Evolutionary conservation across 1,140 invertebrate genomes (phyloP).

Genomic region (Drosophila arizonae): DNA sequence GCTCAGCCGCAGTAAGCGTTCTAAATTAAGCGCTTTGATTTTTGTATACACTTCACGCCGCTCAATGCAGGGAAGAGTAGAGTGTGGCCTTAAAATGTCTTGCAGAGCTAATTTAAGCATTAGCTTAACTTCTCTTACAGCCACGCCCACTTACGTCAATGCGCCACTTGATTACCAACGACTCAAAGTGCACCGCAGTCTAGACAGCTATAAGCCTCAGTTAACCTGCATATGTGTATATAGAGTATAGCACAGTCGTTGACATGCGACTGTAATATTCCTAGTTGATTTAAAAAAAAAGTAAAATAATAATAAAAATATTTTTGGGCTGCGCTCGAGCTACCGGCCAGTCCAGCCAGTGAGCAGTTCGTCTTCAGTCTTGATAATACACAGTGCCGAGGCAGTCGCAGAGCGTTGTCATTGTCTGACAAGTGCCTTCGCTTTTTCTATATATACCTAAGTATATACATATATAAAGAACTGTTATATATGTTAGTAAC

Average conservation of each 20-base stretch:
- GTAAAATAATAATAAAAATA: not conserved
- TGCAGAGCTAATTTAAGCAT: no score
- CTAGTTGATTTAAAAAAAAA: conserved; percentile 3
- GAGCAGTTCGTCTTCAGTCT: conserved; percentile 60
- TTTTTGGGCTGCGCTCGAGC: conserved; percentile 40
- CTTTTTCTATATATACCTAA: conserved; percentile 10
- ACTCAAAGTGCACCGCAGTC: no score
- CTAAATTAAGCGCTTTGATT: conserved; percentile 55
- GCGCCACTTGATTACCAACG: no score
- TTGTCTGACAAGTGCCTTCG: conserved; percentile 53
- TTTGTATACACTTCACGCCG: conserved; percentile 1
- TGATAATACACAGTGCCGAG: conserved; percentile 59
- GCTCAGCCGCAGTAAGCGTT: conserved; percentile 37
- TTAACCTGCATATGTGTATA: not conserved
- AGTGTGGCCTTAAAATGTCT: not conserved
- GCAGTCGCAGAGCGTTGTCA: conserved; percentile 39
- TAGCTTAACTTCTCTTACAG: no score
- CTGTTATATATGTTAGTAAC: conserved; percentile 45
- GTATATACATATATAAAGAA: not conserved
- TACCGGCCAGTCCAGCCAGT: not conserved
- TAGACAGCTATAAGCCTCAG: no score
- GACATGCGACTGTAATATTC: not conserved
- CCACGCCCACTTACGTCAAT: no score
- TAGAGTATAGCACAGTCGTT: not conserved
- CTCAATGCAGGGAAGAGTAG: not conserved